Evolutionary conservation across 2,888 invertebrate genomes (phyloP).

Genomic region (Lycia hirtaria): DNA sequence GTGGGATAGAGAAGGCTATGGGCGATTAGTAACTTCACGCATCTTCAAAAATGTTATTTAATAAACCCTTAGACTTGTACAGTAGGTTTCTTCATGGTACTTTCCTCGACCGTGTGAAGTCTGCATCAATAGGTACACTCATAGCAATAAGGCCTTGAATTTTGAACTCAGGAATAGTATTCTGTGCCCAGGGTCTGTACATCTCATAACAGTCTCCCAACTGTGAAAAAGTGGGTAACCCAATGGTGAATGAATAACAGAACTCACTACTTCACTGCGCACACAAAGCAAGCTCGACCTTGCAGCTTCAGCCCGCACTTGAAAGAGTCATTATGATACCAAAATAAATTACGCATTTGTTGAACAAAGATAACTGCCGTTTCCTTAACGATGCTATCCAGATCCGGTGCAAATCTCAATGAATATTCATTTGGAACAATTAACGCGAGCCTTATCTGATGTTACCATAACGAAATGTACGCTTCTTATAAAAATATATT

Average conservation of each 20-base stretch:
- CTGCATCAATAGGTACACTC: too few species aligned
- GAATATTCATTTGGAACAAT: constrained; percentile 47
- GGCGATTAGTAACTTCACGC: too few species aligned
- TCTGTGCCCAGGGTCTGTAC: too few species aligned
- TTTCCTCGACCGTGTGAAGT: too few species aligned
- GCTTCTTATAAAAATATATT: background rate
- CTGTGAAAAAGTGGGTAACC: too few species aligned
- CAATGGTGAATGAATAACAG: background rate
- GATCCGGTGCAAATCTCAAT: constrained; percentile 40
- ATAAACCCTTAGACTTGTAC: too few species aligned
- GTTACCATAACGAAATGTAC: constrained; percentile 39
- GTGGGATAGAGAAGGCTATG: too few species aligned
- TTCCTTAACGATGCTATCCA: constrained; percentile 43
- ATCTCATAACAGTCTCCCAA: background rate
- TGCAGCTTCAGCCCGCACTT: constrained; percentile 10
- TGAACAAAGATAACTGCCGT: constrained; percentile 43
- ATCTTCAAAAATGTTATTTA: too few species aligned
- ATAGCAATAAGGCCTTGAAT: too few species aligned
- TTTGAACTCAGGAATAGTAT: too few species aligned
- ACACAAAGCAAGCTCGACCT: constrained; percentile 10
- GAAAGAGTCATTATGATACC: constrained; percentile 28
- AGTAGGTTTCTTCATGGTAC: too few species aligned
- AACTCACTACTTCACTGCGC: background rate
- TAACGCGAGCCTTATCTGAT: constrained; percentile 32
- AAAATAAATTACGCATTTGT: constrained; percentile 28